phyloP scores from a whole-genome alignment of 2,113 vertebrate genomes.

The Caranx ignobilis region DNA sequence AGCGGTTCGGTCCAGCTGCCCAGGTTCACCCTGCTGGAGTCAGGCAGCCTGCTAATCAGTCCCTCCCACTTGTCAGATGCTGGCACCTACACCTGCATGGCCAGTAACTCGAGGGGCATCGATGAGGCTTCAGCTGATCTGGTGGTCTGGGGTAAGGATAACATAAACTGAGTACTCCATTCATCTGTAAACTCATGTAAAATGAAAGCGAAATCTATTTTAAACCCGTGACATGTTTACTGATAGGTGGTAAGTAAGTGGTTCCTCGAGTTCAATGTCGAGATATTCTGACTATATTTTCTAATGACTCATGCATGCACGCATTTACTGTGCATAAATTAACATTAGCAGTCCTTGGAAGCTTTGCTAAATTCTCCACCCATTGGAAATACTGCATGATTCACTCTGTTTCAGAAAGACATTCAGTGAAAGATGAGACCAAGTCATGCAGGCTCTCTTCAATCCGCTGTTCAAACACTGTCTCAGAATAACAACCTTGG shows the following conservation, averaged over 20 bases:
- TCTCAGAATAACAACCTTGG: constrained; percentile 19
- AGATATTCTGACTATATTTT: constrained; percentile 15
- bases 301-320: constrained; percentile 12
- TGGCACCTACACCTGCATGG: constrained; percentile 94
- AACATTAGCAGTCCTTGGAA: constrained; percentile 30
- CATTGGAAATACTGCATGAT: constrained; percentile 17
- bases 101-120: constrained; percentile 95
- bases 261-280: constrained; percentile 26
- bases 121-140: constrained; percentile 94
- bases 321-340: constrained; percentile 36
- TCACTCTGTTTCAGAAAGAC: constrained; percentile 34
- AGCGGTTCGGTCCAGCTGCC: constrained; percentile 97
- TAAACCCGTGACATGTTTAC: constrained; percentile 32
- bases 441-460: constrained; percentile 21
- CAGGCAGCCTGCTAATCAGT: constrained; percentile 94
- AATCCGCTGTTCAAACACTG: constrained; percentile 52
- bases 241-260: constrained; percentile 4
- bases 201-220: neutral
- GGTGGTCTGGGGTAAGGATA: constrained; percentile 93
- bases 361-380: constrained; percentile 20
- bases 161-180: neutral
- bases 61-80: constrained; percentile 92
- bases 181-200: neutral
- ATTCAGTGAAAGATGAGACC: constrained; percentile 50
- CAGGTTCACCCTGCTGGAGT: constrained; percentile 95